Percentiles rank a stretch among this genome's conserved stretches.
Evolutionary conservation across 2,797 vertebrate genomes (phyloP).

Genomic region (Champsocephalus gunnari): DNA sequence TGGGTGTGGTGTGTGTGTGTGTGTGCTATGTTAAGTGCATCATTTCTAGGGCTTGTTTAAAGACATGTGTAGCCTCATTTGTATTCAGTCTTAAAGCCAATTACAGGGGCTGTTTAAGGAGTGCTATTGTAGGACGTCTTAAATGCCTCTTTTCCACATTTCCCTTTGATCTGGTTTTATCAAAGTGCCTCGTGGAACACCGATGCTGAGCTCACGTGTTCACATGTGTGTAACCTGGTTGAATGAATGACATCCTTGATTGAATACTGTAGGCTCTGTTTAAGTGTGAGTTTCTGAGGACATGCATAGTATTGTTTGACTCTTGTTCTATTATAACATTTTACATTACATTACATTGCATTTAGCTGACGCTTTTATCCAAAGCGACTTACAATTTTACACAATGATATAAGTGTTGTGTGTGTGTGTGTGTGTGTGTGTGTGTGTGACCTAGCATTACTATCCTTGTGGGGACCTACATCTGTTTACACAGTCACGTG

Average conservation of each 20-base stretch:
- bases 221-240: conserved; percentile 66
- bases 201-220: conserved; percentile 57
- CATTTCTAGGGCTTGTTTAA: conserved; percentile 3
- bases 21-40: conserved; percentile 8
- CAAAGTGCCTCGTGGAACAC: conserved; percentile 68
- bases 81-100: conserved; percentile 61
- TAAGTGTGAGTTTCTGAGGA: conserved; percentile 11
- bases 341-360: background rate
- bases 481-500: too few relatives aligned
- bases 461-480: too few relatives aligned
- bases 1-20: background rate
- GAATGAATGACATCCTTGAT: conserved; percentile 61
- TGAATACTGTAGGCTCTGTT: conserved; percentile 32
- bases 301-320: background rate
- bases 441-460: too few relatives aligned
- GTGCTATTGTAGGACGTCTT: conserved; percentile 70
- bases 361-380: too few relatives aligned
- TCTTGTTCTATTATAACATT: conserved; percentile 21
- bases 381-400: background rate
- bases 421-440: background rate
- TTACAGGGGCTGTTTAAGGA: conserved; percentile 52
- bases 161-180: conserved; percentile 75
- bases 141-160: conserved; percentile 61
- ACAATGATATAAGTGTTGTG: background rate
- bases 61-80: conserved; percentile 44